phyloP scores from a whole-genome alignment of 2,113 vertebrate genomes.

The Genyomyrus donnyi region DNA sequence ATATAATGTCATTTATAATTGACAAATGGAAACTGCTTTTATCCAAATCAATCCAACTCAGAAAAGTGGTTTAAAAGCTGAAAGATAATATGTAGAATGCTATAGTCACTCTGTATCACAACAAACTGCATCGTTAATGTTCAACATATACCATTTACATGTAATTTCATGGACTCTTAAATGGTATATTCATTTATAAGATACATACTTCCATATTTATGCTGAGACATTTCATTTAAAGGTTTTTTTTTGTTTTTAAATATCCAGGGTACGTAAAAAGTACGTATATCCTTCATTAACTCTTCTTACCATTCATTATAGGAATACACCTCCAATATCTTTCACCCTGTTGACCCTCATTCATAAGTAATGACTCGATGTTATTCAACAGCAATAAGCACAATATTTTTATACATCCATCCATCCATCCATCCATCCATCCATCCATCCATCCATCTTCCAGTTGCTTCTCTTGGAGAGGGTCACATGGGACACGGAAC shows the following conservation, averaged over 20 bases:
- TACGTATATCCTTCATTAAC: neutral
- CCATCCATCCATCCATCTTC: neutral
- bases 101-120: neutral
- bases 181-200: neutral
- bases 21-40: neutral
- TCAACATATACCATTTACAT: neutral
- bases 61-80: neutral
- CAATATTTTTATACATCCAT: neutral
- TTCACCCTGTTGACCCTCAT: neutral
- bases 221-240: neutral
- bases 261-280: neutral
- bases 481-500: neutral
- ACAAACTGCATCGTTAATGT: neutral
- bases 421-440: neutral
- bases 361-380: neutral
- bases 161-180: neutral
- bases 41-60: neutral
- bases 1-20: conserved; percentile 1
- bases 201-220: neutral
- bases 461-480: neutral
- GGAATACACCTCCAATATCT: neutral
- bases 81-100: neutral
- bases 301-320: neutral
- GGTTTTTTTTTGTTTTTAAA: neutral
- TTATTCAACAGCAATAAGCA: neutral